Conservation (phyloP, 2,797 vertebrate genomes). For the Phyllotis vaccarum region DNA sequence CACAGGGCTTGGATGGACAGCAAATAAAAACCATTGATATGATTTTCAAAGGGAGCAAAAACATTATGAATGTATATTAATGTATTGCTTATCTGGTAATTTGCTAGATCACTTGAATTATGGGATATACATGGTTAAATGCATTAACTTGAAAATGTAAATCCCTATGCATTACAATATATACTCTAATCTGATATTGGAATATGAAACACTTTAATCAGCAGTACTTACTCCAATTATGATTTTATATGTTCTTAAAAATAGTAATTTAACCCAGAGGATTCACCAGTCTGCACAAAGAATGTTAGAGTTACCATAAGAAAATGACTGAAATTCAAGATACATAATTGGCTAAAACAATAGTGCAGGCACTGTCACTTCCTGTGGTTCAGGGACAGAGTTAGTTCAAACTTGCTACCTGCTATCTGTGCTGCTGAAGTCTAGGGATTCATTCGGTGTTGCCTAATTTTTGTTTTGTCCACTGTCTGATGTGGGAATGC, state of each 20-base stretch:
- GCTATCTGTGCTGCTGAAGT: neutral
- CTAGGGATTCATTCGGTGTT: neutral
- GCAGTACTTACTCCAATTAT: neutral
- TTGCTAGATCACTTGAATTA: too few species aligned
- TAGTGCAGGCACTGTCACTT: neutral
- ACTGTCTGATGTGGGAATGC: too few species aligned
- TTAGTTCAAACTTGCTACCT: neutral
- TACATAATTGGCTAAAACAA: neutral
- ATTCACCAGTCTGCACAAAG: neutral
- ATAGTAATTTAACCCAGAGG: neutral
- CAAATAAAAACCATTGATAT: neutral
- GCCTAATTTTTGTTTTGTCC: neutral
- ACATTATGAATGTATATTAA: neutral
- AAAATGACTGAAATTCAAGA: constrained; percentile 7
- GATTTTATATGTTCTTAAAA: constrained; percentile 8
- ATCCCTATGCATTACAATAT: neutral
- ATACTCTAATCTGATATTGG: neutral
- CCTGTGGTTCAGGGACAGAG: neutral
- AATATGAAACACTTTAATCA: constrained; percentile 16
- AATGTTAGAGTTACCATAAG: neutral
- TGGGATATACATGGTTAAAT: neutral
- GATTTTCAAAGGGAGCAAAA: neutral
- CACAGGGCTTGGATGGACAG: neutral
- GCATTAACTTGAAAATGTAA: constrained; percentile 22
- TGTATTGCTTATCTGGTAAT: neutral